Evolutionary conservation across 2,888 invertebrate genomes (phyloP), one percentile per base, ranked within the genome.

Genomic region (Leucophenga montana): DNA sequence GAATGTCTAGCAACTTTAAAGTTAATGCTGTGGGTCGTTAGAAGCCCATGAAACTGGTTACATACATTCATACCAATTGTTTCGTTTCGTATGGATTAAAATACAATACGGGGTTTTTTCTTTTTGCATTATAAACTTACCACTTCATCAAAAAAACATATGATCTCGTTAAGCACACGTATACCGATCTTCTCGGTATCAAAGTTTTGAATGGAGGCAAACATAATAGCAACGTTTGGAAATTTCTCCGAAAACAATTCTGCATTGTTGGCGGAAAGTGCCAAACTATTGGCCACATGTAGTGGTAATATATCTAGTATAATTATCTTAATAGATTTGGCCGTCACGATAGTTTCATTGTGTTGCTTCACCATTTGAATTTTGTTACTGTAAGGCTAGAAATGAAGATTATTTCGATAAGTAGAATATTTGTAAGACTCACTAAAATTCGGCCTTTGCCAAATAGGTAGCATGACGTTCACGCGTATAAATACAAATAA

Each of bases 211-310:
- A 98, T 92, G 0, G 96, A 95, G 0, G 97, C 98, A 88, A 98
- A 98, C 96, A 98, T 97, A 0, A 98, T 96, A 3, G 96, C 95
- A 0, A 97, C 96, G 77, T 94, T 93, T 66, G 93, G 92, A 85
- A 97, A 97, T 73, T 94, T 93, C 86, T 96, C 95, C 80, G 95
- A 94, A 86, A 97, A 97, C 5, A 96, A 90, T 76, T 95, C 95
- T 68, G 5, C 33, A 8, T 14, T 39, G 1, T 8, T 39, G 11
- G 9, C 39, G 11, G 11, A 39, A 39, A 39, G 8, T 8, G 9
- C 11, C 39, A 39, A 39, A 39, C 11, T 39, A 39, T 39, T 39
- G 39, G 39, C 97, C 73, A 98, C 97, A 88, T 97, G 97, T 50
- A 92, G 92, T 0, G 98, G 98, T 39, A 98, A 90, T 83, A 98